Base-by-base conservation (phyloP, 1,140 invertebrate species). In the Drosophila repleta region DNA sequence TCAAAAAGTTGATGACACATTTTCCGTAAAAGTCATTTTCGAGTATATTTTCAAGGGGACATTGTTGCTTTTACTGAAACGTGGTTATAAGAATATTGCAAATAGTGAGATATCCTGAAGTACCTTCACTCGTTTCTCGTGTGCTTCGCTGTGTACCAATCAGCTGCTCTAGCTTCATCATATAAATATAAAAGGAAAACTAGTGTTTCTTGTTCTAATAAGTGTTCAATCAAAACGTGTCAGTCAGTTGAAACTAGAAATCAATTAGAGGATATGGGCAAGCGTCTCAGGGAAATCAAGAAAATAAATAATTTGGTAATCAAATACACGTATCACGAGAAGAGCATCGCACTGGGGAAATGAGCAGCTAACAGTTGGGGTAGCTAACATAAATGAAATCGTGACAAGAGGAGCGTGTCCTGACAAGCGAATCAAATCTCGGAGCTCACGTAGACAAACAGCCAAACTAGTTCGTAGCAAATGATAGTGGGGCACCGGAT, bases 261-360 rank as follows among this genome's bases (percentile, higher is more conserved):
- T 80, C 70, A 77, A 85, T 80, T 85, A 74, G 67, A 69, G 46
- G 74, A 53, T 58, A 58, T 21, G 37, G 56, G 49, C 45, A 46
- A 62, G 45, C 35, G 32, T 39, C 15, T 49, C 20, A 32, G 51
- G 43, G 24, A 46, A 56, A 45, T 41, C 35, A 51, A 43, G 35
- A 57, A 43, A 65, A 51, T 37, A 63, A 76, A 60, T 48, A 52
- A 68, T 52, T 65, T 15, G 18, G 11, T 39, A 65, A 75, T 53
- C 58, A 74, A 73, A 41, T 75, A 61, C 75, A 78, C 76, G 73
- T 73, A 61, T 26, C 55, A 60, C 60, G 68, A 68, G 52, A 61
- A 60, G 29, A 35, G 10, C 10, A 35, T 2, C 10, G 11, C 32
- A 63, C 15, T n/a, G 29, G 35, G 46, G 6, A 18, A 17, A 7